These are phyloP conservation scores for Tribolium freemani DNA, from an alignment of 2,888 invertebrate species.

Conservation along the genomic window DNA sequence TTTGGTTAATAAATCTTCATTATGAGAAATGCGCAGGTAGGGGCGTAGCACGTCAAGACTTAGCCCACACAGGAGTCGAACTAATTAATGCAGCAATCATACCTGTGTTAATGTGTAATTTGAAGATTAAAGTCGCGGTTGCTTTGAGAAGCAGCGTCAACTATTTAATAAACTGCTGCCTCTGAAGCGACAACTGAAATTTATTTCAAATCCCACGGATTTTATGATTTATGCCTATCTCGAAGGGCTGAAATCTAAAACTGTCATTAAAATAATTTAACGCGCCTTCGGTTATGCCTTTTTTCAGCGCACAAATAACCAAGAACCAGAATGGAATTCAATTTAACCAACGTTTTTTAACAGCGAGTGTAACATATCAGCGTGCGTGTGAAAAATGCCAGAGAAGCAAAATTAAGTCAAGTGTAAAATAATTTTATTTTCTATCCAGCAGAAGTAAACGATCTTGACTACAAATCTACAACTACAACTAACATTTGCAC, in stretches of 20 bases:
- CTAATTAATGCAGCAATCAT: constrained; percentile 60
- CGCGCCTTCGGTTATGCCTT: constrained; percentile 10
- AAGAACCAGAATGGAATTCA: constrained; percentile 21
- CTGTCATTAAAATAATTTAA: constrained; percentile 40
- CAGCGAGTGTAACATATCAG: not conserved
- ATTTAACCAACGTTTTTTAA: not conserved
- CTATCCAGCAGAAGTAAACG: too few relatives aligned
- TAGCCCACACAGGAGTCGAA: constrained; percentile 59
- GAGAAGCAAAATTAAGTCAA: not conserved
- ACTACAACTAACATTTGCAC: too few relatives aligned
- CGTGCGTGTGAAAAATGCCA: not conserved
- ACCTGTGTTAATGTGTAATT: constrained; percentile 62
- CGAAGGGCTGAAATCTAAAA: constrained; percentile 43
- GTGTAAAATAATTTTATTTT: not conserved
- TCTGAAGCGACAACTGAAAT: constrained; percentile 58
- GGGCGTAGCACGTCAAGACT: constrained; percentile 55
- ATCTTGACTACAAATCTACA: too few relatives aligned
- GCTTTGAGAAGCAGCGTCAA: constrained; percentile 59
- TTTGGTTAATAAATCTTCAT: constrained; percentile 56
- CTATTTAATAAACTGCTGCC: constrained; percentile 58
- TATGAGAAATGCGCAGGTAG: constrained; percentile 55
- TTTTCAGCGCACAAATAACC: constrained; percentile 3
- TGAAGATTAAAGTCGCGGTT: constrained; percentile 61
- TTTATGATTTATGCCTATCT: constrained; percentile 58
- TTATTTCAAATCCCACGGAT: constrained; percentile 61